phyloP scores from a whole-genome alignment of 2,113 vertebrate genomes.

The Pogonocichla stellata region DNA sequence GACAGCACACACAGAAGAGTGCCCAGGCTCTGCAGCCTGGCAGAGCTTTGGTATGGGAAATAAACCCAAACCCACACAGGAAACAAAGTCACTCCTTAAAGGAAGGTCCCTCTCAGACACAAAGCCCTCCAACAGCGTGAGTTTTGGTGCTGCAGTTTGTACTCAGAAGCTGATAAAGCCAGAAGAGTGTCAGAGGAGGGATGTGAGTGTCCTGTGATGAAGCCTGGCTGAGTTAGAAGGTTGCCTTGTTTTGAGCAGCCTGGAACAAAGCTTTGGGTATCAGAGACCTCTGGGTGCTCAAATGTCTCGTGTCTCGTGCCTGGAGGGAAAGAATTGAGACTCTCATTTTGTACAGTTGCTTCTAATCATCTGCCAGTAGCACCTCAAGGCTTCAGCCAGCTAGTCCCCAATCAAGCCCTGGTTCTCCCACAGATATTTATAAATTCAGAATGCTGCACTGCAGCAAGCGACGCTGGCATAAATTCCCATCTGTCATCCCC shows the following conservation, averaged over 20 bases:
- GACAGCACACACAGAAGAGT: not conserved
- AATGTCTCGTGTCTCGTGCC: not conserved
- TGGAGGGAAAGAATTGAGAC: not conserved
- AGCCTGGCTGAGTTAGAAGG: not conserved
- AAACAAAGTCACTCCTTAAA: not conserved
- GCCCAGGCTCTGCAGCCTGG: not conserved
- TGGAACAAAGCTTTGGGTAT: not conserved
- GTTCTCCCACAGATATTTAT: slow-evolving; percentile 36
- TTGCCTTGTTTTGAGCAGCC: not conserved
- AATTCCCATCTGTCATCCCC: slow-evolving; percentile 33
- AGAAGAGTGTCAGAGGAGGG: not conserved
- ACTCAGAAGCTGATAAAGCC: not conserved
- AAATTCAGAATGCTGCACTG: slow-evolving; percentile 36
- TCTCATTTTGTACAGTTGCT: not conserved
- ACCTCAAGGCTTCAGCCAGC: slow-evolving; percentile 9
- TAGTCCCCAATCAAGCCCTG: slow-evolving; percentile 15
- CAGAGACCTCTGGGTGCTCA: not conserved
- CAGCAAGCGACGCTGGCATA: not conserved
- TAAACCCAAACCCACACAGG: not conserved
- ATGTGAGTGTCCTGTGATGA: not conserved
- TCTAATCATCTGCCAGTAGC: not conserved
- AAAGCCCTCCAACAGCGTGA: fast-evolving
- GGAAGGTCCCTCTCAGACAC: not conserved
- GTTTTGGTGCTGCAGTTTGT: not conserved
- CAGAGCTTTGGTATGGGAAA: not conserved